phyloP scores from a whole-genome alignment of 2,888 invertebrate species.

The Epirrhoe alternata region DNA sequence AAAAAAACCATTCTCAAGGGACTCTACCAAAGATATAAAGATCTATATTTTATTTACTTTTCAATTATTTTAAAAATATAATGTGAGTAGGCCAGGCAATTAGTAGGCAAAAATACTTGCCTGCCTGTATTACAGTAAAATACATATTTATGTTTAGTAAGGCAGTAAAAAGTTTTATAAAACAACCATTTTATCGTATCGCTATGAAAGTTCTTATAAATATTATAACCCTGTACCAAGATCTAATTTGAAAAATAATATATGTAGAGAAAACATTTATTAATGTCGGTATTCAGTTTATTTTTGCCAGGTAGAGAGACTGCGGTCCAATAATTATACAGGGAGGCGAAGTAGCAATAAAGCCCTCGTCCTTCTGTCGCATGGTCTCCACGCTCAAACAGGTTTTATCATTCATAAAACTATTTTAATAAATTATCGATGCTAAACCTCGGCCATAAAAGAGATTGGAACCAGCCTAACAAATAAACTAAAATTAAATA shows the following conservation, averaged over 20 bases:
- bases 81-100: background rate
- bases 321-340: slow-evolving; percentile 52
- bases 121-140: background rate
- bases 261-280: slow-evolving; percentile 28
- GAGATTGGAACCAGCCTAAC: slow-evolving; percentile 79
- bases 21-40: background rate
- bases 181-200: background rate
- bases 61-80: background rate
- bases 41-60: background rate
- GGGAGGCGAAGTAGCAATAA: slow-evolving; percentile 57
- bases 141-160: background rate
- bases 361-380: slow-evolving; percentile 54
- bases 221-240: slow-evolving; percentile 8
- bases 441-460: slow-evolving; percentile 79
- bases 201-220: slow-evolving; percentile 11
- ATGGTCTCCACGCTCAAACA: slow-evolving; percentile 59
- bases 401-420: slow-evolving; percentile 82
- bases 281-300: slow-evolving; percentile 41
- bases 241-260: slow-evolving; percentile 39
- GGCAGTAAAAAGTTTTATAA: slow-evolving; percentile 7
- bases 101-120: background rate
- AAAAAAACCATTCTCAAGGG: background rate
- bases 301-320: slow-evolving; percentile 46
- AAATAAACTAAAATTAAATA: slow-evolving; percentile 85
- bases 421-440: slow-evolving; percentile 81